Evolutionary conservation across 2,113 vertebrate species (phyloP), one percentile per base, ranked within the genome.

Genomic region (Plecotus auritus): DNA sequence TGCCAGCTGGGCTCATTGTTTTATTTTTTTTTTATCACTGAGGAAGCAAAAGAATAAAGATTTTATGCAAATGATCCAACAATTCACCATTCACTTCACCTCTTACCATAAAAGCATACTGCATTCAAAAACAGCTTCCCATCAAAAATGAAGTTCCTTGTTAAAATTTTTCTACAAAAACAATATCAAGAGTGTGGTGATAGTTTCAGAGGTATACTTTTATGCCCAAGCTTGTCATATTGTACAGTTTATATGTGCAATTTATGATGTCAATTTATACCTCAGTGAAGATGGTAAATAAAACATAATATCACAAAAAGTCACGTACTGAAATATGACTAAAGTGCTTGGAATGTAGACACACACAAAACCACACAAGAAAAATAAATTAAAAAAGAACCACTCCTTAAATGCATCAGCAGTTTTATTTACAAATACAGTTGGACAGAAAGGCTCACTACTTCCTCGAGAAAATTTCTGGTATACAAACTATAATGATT

Each of bases 351-450:
- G 90, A 97, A 96, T 11, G 59, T 16, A 85, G 93, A 40, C 22
- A 88, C 4, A 90, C 93, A 45, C 20, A 94, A 7, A 45, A 22
- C 86, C 64, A 88, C 45, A 95, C 51, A n/a, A n/a, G 77, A 16
- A 91, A 78, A 93, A 30, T 2, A 56, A 85, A 11, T 84, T 69
- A 93, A 94, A 69, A 37, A 82, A 80, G 32, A 49, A n/a, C 59
- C 73, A 91, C 56, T 95, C 37, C 4, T 95, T 98, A 98, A 98
- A 98, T 98, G 98, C 93, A 97, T 98, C 90, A 93, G 94, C 97
- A 98, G 95, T 97, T 98, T 98, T 99, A 99, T 98, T 99, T 99
- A 99, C 98, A 98, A 98, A 98, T 96, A 81, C 64, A 97, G 92
- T 95, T 96, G 80, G 98, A 98, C 94, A 98, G 93, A 96, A 96